phyloP scores from a whole-genome alignment of 2,113 vertebrate species.

The Gadus chalcogrammus region DNA sequence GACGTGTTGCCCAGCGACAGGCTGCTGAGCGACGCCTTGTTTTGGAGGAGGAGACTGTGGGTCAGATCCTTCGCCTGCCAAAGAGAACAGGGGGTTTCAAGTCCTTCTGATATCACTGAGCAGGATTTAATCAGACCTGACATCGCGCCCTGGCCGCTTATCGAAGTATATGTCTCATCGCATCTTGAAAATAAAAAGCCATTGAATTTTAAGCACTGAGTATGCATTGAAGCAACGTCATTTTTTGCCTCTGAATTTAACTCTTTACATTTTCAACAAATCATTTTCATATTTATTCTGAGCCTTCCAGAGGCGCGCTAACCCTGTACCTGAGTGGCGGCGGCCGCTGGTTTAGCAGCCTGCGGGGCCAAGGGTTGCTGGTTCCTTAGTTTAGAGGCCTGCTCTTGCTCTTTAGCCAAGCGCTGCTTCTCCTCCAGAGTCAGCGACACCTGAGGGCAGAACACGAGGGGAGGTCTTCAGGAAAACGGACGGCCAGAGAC shows the following conservation, averaged over 20 bases:
- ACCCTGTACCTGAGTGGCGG: slow-evolving; percentile 52
- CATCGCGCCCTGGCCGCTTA: no score
- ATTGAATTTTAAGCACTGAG: no score
- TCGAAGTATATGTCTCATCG: no score
- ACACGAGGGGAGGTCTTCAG: not conserved
- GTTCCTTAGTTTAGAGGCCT: slow-evolving; percentile 90
- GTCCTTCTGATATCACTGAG: no score
- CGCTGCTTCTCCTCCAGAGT: slow-evolving; percentile 97
- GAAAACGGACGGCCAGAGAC: not conserved
- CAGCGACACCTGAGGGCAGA: slow-evolving; percentile 78
- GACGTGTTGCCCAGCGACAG: slow-evolving; percentile 72
- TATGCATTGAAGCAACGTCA: no score
- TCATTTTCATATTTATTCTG: no score
- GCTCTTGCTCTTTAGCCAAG: slow-evolving; percentile 95
- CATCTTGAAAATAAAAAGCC: no score
- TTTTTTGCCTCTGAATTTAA: no score
- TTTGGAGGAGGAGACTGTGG: slow-evolving; percentile 88
- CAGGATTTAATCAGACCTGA: no score
- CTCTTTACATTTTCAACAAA: no score
- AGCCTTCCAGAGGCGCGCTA: not conserved
- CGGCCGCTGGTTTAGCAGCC: slow-evolving; percentile 64
- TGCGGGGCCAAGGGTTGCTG: slow-evolving; percentile 90
- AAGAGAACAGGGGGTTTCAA: slow-evolving; percentile 12
- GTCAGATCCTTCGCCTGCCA: slow-evolving; percentile 85
- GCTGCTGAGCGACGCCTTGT: slow-evolving; percentile 82